These are phyloP conservation scores for Dendrolimus pini DNA, from an alignment of 2,888 invertebrate genomes.

Conservation along the genomic window DNA sequence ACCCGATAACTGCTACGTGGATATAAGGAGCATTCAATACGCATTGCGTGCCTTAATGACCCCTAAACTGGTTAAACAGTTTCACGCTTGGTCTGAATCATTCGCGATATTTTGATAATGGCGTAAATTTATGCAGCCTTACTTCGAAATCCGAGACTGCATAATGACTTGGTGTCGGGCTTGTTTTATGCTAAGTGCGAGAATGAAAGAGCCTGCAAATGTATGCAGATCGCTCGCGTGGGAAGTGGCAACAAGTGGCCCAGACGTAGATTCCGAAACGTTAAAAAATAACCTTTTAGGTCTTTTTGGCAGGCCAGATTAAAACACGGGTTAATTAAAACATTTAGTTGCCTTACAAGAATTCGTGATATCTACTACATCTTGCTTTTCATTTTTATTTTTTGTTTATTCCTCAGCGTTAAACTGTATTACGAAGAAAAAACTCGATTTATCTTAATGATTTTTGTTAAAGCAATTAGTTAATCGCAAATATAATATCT, in stretches of 20 bases:
- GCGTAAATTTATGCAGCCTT: conserved; percentile 65
- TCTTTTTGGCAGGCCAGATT: conserved; percentile 43
- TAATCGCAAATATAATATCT: no score
- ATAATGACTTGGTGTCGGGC: conserved; percentile 67
- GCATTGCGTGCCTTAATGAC: conserved; percentile 68
- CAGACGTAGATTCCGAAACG: conserved; percentile 40
- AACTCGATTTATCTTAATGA: no score
- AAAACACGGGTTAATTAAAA: conserved; percentile 53
- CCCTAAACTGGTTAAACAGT: conserved; percentile 53
- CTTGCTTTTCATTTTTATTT: not conserved
- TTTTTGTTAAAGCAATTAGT: no score
- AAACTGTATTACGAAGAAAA: no score
- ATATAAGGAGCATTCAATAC: conserved; percentile 34
- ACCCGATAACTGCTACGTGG: conserved; percentile 16
- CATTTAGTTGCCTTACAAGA: conserved; percentile 28
- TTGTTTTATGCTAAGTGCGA: conserved; percentile 72
- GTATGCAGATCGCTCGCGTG: conserved; percentile 71
- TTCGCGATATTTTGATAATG: conserved; percentile 73
- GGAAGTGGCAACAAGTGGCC: conserved; percentile 72
- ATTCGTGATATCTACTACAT: not conserved
- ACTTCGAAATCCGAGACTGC: conserved; percentile 66
- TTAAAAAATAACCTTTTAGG: conserved; percentile 38
- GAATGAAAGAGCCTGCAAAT: conserved; percentile 66
- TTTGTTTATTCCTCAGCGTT: no score
- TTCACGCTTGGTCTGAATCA: conserved; percentile 57